These are phyloP conservation scores for Micronycteris hirsuta DNA, from an alignment of 2,113 vertebrate genomes.

Conservation along the genomic window DNA sequence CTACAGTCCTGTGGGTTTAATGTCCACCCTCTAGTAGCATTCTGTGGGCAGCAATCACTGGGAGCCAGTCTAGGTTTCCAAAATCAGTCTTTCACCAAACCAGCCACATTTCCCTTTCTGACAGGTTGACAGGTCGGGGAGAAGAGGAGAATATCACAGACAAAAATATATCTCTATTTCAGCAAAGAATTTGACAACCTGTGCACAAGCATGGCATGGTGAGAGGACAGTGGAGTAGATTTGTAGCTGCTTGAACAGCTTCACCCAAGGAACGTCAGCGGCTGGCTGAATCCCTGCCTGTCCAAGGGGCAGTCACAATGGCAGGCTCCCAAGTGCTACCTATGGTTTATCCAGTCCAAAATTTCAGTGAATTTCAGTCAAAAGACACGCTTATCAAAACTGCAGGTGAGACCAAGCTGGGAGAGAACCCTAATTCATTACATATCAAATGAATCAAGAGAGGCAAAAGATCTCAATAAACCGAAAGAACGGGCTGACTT, in stretches of 20 bases:
- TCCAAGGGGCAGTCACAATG: not conserved
- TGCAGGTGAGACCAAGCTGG: slow-evolving; percentile 33
- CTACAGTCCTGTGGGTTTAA: not conserved
- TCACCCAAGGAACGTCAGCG: not conserved
- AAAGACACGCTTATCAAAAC: slow-evolving; percentile 49
- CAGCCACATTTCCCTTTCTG: slow-evolving; percentile 23
- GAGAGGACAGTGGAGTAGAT: not conserved
- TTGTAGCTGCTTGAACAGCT: not conserved
- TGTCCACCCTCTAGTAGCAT: slow-evolving; percentile 5
- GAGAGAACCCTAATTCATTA: slow-evolving; percentile 35
- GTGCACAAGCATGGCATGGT: not conserved
- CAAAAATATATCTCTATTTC: slow-evolving; percentile 55
- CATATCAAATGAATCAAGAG: slow-evolving; percentile 36
- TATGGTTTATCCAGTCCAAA: not conserved
- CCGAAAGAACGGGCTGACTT: not conserved
- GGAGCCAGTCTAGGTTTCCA: not conserved
- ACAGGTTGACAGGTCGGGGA: not conserved
- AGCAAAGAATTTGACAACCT: slow-evolving; percentile 44
- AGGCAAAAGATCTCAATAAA: not conserved
- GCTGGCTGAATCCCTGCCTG: slow-evolving; percentile 26
- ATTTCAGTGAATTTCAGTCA: slow-evolving; percentile 51
- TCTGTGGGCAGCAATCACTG: not conserved
- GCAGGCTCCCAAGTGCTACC: slow-evolving; percentile 35
- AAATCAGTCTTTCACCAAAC: slow-evolving; percentile 37
- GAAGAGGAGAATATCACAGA: not conserved